These are phyloP conservation scores for Spea hammondii DNA, from an alignment of 2,797 vertebrate genomes.

Conservation along the genomic window DNA sequence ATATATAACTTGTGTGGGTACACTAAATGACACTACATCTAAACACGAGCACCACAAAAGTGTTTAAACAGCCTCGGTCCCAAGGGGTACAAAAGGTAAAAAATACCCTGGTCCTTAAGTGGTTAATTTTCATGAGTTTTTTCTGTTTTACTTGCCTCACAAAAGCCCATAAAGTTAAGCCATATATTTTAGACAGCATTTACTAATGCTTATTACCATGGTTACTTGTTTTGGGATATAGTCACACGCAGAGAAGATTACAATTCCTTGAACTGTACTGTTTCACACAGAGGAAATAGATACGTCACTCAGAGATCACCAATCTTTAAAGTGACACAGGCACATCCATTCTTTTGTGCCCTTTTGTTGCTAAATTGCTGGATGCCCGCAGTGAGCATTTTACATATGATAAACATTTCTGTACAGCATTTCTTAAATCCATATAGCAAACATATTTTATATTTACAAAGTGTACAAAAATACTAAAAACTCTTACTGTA, in stretches of 20 bases:
- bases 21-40: no score
- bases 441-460: no score
- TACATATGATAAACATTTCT: not conserved
- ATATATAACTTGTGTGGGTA: no score
- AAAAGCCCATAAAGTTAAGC: not conserved
- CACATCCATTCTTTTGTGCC: conserved; percentile 3
- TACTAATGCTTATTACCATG: conserved; percentile 16
- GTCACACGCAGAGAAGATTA: conserved; percentile 16
- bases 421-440: no score
- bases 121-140: no score
- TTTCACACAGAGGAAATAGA: conserved; percentile 21
- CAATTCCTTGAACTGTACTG: conserved; percentile 3
- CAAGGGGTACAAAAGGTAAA: no score
- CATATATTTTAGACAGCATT: conserved; percentile 3
- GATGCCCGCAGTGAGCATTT: not conserved
- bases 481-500: no score
- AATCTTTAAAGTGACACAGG: conserved; percentile 13
- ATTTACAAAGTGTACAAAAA: no score
- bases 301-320: not conserved
- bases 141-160: not conserved
- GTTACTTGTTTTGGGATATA: conserved; percentile 12
- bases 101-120: no score
- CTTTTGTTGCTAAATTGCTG: conserved; percentile 5
- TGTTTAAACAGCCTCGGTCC: no score
- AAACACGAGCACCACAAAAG: no score